Conservation (phyloP, 2,797 vertebrate genomes). For the Pristis pectinata region DNA sequence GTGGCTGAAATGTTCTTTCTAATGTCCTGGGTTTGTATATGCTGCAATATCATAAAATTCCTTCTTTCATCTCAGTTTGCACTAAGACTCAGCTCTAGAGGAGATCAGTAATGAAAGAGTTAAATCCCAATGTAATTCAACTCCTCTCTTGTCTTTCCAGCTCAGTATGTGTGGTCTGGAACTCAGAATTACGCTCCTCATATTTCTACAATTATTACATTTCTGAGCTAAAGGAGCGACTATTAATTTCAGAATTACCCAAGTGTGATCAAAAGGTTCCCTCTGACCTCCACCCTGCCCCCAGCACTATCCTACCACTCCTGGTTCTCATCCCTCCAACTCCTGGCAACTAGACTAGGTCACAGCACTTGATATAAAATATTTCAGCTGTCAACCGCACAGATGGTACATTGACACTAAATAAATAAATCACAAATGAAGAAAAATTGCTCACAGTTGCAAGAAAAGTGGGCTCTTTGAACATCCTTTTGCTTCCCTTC, state of each 20-base stretch:
- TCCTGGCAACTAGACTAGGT: neutral
- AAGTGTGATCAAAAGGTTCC: neutral
- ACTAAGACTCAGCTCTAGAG: too few species aligned
- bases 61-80: neutral
- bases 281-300: neutral
- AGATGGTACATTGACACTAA: neutral
- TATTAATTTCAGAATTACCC: neutral
- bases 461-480: neutral
- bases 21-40: neutral
- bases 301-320: too few species aligned
- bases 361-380: neutral
- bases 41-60: neutral
- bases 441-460: neutral
- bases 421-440: neutral
- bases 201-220: neutral
- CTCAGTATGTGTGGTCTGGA: constrained; percentile 17
- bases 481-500: neutral
- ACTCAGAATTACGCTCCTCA: neutral
- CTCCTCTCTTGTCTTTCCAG: neutral
- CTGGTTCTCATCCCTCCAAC: neutral
- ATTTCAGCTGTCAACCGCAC: neutral
- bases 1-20: neutral
- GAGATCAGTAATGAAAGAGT: neutral
- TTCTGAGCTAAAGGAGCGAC: neutral
- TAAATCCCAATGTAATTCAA: neutral